Evolutionary conservation across 1,140 invertebrate genomes (phyloP).

Genomic region (Drosophila mauritiana): DNA sequence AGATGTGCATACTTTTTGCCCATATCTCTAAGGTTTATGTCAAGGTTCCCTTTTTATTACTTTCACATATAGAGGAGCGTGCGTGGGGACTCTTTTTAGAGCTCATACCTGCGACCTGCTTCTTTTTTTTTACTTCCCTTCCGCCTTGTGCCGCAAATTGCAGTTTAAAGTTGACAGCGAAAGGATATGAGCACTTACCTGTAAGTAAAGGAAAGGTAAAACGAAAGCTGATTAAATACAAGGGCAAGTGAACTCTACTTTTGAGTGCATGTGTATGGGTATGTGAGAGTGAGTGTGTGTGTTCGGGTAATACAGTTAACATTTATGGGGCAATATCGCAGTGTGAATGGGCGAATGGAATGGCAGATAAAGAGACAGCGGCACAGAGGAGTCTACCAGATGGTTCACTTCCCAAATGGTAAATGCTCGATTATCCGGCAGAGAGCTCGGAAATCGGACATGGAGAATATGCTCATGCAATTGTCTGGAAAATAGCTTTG

Average conservation of each 20-base stretch:
- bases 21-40: constrained; percentile 82
- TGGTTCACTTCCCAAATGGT: constrained; percentile 67
- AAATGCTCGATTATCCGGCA: constrained; percentile 61
- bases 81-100: constrained; percentile 44
- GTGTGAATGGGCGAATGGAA: constrained; percentile 53
- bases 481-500: constrained; percentile 22
- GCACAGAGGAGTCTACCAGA: constrained; percentile 21
- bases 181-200: constrained; percentile 74
- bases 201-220: constrained; percentile 69
- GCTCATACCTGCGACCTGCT: constrained; percentile 49
- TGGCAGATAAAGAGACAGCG: constrained; percentile 33
- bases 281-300: constrained; percentile 2
- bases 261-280: constrained; percentile 1
- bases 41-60: constrained; percentile 77
- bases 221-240: constrained; percentile 78
- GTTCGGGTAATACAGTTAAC: constrained; percentile 65
- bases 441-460: constrained; percentile 39
- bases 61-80: constrained; percentile 47
- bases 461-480: constrained; percentile 12
- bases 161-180: constrained; percentile 77
- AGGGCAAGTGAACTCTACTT: constrained; percentile 24
- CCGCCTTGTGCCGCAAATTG: constrained; percentile 56
- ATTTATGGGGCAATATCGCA: constrained; percentile 66
- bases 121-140: constrained; percentile 7
- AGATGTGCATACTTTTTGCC: constrained; percentile 67